Percentiles rank a stretch among this genome's conserved stretches.
Evolutionary conservation across 2,797 vertebrate species (phyloP).

Genomic region (Notoglanidium macrostoma): DNA sequence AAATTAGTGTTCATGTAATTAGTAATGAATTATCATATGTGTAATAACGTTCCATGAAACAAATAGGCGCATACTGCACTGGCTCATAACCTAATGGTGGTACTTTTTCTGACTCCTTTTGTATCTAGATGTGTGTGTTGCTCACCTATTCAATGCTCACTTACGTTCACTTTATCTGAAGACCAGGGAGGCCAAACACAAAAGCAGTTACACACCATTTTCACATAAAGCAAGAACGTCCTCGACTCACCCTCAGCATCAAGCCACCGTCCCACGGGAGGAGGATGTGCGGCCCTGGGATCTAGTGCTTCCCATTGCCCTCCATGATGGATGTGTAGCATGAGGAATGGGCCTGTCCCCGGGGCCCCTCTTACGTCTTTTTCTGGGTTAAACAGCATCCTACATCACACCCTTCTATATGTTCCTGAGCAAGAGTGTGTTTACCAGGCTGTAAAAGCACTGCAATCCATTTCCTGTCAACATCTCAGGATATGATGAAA

Average conservation of each 20-base stretch:
- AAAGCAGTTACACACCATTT: background rate
- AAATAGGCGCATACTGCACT: background rate
- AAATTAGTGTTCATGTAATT: background rate
- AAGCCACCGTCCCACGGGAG: constrained; percentile 56
- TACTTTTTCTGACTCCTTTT: background rate
- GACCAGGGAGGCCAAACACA: constrained; percentile 39
- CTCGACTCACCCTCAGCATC: constrained; percentile 25
- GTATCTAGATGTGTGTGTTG: background rate
- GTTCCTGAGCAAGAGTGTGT: constrained; percentile 69
- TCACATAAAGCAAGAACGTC: constrained; percentile 29
- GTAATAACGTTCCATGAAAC: background rate
- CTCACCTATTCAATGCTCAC: background rate
- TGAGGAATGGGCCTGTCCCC: constrained; percentile 67
- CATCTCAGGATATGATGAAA: constrained; percentile 54
- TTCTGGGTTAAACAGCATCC: constrained; percentile 78
- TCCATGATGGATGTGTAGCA: constrained; percentile 73
- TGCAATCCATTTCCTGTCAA: constrained; percentile 70
- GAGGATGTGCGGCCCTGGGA: constrained; percentile 58
- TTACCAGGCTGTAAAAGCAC: constrained; percentile 68
- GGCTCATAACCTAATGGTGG: background rate
- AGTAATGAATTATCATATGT: background rate
- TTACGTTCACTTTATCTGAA: background rate
- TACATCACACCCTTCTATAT: constrained; percentile 72
- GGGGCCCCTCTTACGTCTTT: constrained; percentile 63
- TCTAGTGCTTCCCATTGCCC: constrained; percentile 74